Conservation (phyloP, 2,113 vertebrate species). For the Garra rufa region DNA sequence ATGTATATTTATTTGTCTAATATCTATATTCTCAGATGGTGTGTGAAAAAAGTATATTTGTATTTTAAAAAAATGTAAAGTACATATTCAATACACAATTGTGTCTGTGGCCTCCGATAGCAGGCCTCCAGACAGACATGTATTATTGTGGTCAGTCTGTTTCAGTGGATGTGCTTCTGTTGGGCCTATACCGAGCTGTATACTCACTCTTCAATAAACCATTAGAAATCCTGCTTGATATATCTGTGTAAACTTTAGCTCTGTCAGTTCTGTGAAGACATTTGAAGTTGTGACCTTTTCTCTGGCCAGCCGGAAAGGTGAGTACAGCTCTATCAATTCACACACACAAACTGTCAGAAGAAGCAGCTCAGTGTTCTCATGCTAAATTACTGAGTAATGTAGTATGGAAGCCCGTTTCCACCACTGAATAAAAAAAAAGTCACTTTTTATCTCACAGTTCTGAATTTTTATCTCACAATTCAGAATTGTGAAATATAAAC, state of each 20-base stretch:
- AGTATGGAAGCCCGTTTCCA: background rate
- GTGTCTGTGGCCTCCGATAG: slow-evolving; percentile 35
- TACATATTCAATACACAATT: slow-evolving; percentile 11
- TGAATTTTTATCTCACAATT: too few relatives aligned
- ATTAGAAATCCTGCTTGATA: slow-evolving; percentile 13
- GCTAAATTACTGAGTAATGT: slow-evolving; percentile 29
- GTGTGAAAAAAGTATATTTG: slow-evolving; percentile 50
- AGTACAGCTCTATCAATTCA: slow-evolving; percentile 25
- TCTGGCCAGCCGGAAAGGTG: background rate
- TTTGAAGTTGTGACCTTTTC: background rate
- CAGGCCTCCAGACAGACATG: slow-evolving; percentile 25
- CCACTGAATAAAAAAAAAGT: too few relatives aligned
- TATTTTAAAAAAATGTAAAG: slow-evolving; percentile 35
- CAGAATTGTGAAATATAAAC: too few relatives aligned
- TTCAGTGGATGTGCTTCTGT: slow-evolving; percentile 8
- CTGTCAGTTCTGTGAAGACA: background rate
- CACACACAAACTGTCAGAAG: background rate
- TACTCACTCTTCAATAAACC: slow-evolving; percentile 22
- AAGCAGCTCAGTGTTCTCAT: slow-evolving; percentile 27
- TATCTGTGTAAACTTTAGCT: background rate
- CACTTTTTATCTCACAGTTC: too few relatives aligned
- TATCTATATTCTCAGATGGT: slow-evolving; percentile 45
- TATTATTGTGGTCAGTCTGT: slow-evolving; percentile 5
- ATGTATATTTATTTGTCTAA: slow-evolving; percentile 45
- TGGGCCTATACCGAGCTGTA: slow-evolving; percentile 34